Evolutionary conservation across 2,888 invertebrate genomes (phyloP), one percentile per base, ranked within the genome.

Genomic region (Machimus rusticus): DNA sequence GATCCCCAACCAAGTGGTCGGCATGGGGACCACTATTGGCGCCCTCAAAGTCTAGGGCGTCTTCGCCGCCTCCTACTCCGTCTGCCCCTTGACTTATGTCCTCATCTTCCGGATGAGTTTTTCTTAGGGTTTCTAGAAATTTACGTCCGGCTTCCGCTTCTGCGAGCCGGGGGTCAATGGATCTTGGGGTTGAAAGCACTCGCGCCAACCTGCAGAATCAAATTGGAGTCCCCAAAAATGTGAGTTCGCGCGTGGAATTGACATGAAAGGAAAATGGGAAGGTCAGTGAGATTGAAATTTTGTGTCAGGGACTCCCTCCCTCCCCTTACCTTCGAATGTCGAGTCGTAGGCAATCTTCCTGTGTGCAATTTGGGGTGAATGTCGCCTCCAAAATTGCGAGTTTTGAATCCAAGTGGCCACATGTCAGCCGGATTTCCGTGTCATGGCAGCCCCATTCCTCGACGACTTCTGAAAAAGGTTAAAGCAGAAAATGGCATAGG

Each of bases 351-450:
- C 90, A 90, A 87, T 90, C 89, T 39, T 89, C 88, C 23, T 89
- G 85, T 51, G 90, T 89, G 87, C 90, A 90, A 88, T 91, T 89
- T 91, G 90, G 93, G 88, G 93, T 93, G 91, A 95, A 95, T 92
- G 94, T 94, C n/a, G 94, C 95, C 90, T 95, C 95, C 89, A 95
- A 91, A 51, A 95, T 93, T 57, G 95, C 95, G 88, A 95, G 94
- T 90, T 95, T 94, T 2, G 95, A 94, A 91, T 94, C 94, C 89
- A 95, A 91, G 88, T 94, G 94, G 43, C 95, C 94, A 90, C 95
- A 95, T 5, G 95, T 95, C 77, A 95, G 92, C 31, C 94, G 93
- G 90, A 95, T 94, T 90, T 94, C 93, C 91, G 93, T 94, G 90
- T 94, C 94, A 91, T 94, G 93, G 90, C 95, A 95, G 90, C 94